A percentile compares a stretch with the other conserved stretches of the same genome.
These are phyloP conservation scores for Equus quagga DNA, from an alignment of 2,113 vertebrate genomes.

Conservation along the genomic window DNA sequence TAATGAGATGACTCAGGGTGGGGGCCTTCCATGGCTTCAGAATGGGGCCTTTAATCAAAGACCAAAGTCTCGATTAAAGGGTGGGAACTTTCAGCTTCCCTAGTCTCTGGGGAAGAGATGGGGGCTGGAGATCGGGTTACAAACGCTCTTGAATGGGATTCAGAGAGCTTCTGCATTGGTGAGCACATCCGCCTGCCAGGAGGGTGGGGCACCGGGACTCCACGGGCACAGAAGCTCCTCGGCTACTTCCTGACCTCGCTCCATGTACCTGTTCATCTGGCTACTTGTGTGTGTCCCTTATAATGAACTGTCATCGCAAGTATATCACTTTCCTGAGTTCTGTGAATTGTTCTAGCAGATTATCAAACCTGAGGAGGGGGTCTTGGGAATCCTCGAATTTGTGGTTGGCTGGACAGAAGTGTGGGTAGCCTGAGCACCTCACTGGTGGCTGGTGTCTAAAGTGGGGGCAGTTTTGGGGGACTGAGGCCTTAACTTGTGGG, in stretches of 20 bases:
- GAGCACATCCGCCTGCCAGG: background rate
- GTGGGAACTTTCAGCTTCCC: background rate
- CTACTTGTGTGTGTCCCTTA: background rate
- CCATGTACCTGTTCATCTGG: background rate
- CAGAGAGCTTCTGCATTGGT: background rate
- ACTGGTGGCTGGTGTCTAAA: background rate
- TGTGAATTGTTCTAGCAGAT: background rate
- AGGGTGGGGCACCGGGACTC: background rate
- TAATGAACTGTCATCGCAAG: background rate
- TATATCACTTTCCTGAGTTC: background rate
- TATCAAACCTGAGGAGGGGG: background rate
- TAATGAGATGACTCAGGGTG: background rate
- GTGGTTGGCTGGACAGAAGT: background rate
- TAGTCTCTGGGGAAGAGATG: background rate
- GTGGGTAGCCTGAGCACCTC: background rate
- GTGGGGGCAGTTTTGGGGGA: background rate
- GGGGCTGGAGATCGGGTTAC: background rate
- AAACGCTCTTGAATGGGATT: background rate
- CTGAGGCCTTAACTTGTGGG: background rate
- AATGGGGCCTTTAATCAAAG: background rate
- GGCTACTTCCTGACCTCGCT: background rate
- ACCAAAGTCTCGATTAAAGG: background rate
- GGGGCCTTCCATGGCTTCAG: background rate
- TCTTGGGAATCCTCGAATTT: background rate
- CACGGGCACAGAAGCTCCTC: background rate